Percentiles rank a stretch among this genome's conserved stretches.
These are phyloP conservation scores for honey bee (Apis mellifera) DNA, from an alignment of 1,140 invertebrate genomes.

Conservation along the genomic window Amel_HAv3.1 CM009933.2:4469001-4469500, in stretches of 20 bases:
- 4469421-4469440: not conserved
- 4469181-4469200: slow-evolving; percentile 88
- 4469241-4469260: slow-evolving; percentile 89
- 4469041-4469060: slow-evolving; percentile 89
- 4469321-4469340: slow-evolving; percentile 86
- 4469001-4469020: slow-evolving; percentile 94
- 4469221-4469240: slow-evolving; percentile 96
- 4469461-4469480: slow-evolving; percentile 93
- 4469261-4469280: slow-evolving; percentile 88
- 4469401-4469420: too few species aligned
- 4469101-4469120: slow-evolving; percentile 48
- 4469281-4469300: slow-evolving; percentile 91
- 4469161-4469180: slow-evolving; percentile 65
- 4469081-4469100: slow-evolving; percentile 89
- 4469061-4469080: slow-evolving; percentile 93
- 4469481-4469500: slow-evolving; percentile 99
- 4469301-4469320: slow-evolving; percentile 97
- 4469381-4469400: not conserved
- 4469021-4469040: slow-evolving; percentile 87
- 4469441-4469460: slow-evolving; percentile 80
- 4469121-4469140: slow-evolving; percentile 6
- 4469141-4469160: not conserved
- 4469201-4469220: slow-evolving; percentile 93
- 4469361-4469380: not conserved
- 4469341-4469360: slow-evolving; percentile 25